Evolutionary conservation across 2,797 vertebrate species (phyloP), one percentile per base, ranked within the genome.

Genomic region (Alca torda): DNA sequence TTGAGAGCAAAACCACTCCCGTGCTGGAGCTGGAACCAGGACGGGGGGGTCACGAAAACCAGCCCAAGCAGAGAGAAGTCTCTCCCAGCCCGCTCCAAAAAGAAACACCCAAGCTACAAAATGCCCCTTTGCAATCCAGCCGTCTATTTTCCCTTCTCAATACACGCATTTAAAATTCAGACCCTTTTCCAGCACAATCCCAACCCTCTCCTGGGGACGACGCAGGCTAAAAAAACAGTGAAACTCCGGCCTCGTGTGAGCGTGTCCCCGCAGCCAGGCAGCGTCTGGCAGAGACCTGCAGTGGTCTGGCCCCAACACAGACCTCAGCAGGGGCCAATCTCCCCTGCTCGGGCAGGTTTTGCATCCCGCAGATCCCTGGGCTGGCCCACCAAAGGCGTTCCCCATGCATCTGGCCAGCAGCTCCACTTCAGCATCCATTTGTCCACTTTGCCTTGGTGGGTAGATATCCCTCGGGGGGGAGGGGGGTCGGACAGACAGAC

Each of bases 401-500:
- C 48, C 35, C 13, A 1, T 6, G 31, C 61, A 41, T 7, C 20
- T 73, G 92, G 18, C 25, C 37, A 76, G 67, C 57, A 53, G 21
- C 25, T 79, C 79, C 61, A 26, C 72, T 67, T 89, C 3, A 63
- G 28, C 43, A 37, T 20, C 1, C 0, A 8, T 86, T 68, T 89
- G n/a, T 37, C 30, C 57, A 10, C 17, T 11, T 84, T 75, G 53
- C 53, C 26, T 67, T 64, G 72, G 31, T 50, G 70, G 33, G 57
- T 10, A 18, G 41, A 4, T 28, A 43, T 73, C 33, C 30, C 35
- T 50, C 4, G 1, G 15, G 13, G 39, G 5, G 39, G 13, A 39
- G 39, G 39, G n/a, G 5, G 6, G 10, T 8, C 0, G 0, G 73
- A 73, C 28, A 81, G 46, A 19, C 25, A 31, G 50, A 43, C 3